These are phyloP conservation scores for Eriocheir sinensis DNA, from an alignment of 1,140 invertebrate genomes.

Conservation along the genomic window DNA sequence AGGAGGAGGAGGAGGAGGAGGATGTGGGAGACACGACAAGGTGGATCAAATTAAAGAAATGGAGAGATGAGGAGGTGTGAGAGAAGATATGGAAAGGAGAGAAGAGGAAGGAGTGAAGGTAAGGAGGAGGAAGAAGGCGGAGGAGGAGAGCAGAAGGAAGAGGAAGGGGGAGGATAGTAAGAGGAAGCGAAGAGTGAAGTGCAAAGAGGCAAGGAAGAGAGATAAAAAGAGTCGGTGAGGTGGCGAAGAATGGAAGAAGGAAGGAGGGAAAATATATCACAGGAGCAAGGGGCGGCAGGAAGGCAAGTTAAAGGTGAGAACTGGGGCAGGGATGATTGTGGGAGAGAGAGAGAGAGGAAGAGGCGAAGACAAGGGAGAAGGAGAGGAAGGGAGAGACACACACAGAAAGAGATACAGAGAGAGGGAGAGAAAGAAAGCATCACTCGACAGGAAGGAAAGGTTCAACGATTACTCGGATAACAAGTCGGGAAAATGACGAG, in stretches of 20 bases:
- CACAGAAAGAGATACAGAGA: conserved; percentile 35
- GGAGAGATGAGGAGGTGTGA: background rate
- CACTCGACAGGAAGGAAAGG: background rate
- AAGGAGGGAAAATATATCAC: background rate
- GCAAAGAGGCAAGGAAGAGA: background rate
- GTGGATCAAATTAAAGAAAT: background rate
- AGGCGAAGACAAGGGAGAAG: background rate
- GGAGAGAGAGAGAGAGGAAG: background rate
- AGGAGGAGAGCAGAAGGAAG: background rate
- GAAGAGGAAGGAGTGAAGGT: background rate
- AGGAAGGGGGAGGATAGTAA: background rate
- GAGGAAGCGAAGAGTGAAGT: background rate
- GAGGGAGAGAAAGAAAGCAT: background rate
- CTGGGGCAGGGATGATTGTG: background rate
- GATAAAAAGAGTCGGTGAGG: background rate
- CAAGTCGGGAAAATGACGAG: conserved; percentile 24
- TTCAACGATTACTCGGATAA: background rate
- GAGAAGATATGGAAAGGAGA: background rate
- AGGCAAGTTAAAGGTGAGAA: background rate
- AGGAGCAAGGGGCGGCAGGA: background rate
- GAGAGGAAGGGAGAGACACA: background rate
- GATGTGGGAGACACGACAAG: background rate
- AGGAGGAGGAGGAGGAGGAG: background rate
- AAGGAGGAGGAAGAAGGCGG: background rate
- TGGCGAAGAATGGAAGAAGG: background rate